Conservation (phyloP, 1,140 invertebrate genomes). For the Ephestia elutella region DNA sequence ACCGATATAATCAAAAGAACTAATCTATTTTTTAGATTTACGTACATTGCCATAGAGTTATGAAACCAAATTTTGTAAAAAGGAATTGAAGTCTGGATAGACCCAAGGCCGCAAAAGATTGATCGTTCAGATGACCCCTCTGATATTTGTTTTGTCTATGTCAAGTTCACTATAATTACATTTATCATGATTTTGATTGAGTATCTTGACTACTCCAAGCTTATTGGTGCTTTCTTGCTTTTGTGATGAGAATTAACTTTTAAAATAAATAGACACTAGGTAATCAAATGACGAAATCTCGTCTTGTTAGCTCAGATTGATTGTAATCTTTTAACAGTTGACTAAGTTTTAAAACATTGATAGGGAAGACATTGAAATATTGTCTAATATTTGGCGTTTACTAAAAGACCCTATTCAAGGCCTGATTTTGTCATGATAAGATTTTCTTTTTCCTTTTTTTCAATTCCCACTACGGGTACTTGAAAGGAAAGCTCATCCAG, state of each 20-base stretch:
- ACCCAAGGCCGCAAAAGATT: slow-evolving; percentile 19
- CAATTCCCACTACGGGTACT: too few species aligned
- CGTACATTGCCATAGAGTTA: not conserved
- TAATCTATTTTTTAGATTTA: not conserved
- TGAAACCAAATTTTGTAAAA: not conserved
- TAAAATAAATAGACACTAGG: not conserved
- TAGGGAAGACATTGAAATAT: too few species aligned
- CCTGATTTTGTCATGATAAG: too few species aligned
- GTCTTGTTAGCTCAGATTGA: not conserved
- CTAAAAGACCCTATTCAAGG: too few species aligned
- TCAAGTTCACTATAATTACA: slow-evolving; percentile 29
- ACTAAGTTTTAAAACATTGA: too few species aligned
- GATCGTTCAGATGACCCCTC: slow-evolving; percentile 22
- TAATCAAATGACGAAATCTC: not conserved
- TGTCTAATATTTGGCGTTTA: too few species aligned
- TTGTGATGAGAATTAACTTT: not conserved
- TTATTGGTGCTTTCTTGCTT: not conserved
- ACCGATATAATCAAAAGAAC: not conserved
- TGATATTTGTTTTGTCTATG: slow-evolving; percentile 23
- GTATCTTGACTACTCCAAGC: slow-evolving; percentile 6
- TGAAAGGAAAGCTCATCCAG: too few species aligned
- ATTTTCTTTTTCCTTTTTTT: too few species aligned
- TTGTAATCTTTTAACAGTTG: not conserved
- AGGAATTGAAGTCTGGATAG: slow-evolving; percentile 4
- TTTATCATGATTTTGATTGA: slow-evolving; percentile 21